phyloP scores from a whole-genome alignment of 92 coral and sea anemone species.

The Diadumene lineata region DNA sequence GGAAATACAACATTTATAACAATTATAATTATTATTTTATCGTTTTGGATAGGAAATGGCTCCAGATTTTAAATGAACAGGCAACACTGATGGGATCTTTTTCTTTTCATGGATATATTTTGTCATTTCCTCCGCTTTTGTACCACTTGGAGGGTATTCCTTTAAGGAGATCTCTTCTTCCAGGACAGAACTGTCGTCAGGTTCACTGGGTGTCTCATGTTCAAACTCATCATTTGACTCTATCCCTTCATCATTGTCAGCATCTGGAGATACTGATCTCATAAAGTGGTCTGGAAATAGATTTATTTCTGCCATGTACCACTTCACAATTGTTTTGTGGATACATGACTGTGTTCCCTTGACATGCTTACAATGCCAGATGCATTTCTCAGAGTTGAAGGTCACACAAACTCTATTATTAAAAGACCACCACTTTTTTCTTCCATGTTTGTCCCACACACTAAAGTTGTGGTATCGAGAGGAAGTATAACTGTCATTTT shows the following conservation, averaged over 20 bases:
- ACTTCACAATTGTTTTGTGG: constrained; percentile 43
- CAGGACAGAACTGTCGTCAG: background rate
- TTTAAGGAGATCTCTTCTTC: too few relatives aligned
- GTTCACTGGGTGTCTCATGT: background rate
- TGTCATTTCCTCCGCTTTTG: too few relatives aligned
- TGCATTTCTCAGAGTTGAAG: constrained; percentile 29
- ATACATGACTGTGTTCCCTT: constrained; percentile 46
- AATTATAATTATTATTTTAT: too few relatives aligned
- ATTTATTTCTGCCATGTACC: too few relatives aligned
- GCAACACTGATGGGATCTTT: too few relatives aligned
- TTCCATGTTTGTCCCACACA: too few relatives aligned
- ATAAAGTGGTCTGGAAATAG: constrained; percentile 27
- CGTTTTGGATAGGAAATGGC: too few relatives aligned
- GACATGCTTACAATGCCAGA: constrained; percentile 54
- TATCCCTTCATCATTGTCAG: constrained; percentile 11
- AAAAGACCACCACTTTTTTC: constrained; percentile 58
- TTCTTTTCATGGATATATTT: too few relatives aligned
- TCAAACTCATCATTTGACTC: constrained; percentile 14
- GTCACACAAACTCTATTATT: constrained; percentile 43
- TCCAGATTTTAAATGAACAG: too few relatives aligned
- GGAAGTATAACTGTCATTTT: constrained; percentile 26
- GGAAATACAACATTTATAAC: too few relatives aligned
- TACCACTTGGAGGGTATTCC: too few relatives aligned
- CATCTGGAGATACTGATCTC: too few relatives aligned
- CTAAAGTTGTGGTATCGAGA: constrained; percentile 34